Percentiles rank a stretch among this genome's conserved stretches.
Conservation (phyloP, 1,140 invertebrate genomes). For the Pseudomyrmex dendroicus region DNA sequence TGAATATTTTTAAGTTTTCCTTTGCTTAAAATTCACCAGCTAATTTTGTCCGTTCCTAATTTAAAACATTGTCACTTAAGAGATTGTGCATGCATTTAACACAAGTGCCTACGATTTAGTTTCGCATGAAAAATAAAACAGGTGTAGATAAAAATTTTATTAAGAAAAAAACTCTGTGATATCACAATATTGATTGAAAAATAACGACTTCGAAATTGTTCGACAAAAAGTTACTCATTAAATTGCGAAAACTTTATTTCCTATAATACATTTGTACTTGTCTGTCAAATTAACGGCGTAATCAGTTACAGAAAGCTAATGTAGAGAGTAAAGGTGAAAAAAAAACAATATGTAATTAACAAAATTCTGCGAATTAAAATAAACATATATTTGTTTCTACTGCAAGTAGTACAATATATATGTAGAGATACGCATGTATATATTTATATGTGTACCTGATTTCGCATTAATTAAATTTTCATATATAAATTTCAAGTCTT, state of each 20-base stretch:
- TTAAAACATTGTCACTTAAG: constrained; percentile 7
- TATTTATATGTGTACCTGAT: neutral
- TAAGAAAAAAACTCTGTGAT: neutral
- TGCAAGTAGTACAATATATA: constrained; percentile 35
- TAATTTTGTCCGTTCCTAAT: constrained; percentile 17
- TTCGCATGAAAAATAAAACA: constrained; percentile 21
- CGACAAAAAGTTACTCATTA: constrained; percentile 1
- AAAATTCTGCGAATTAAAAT: constrained; percentile 52
- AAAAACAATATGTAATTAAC: neutral
- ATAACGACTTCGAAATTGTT: neutral
- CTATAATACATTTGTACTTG: neutral
- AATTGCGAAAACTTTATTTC: no score
- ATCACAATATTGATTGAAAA: neutral
- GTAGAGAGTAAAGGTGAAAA: neutral
- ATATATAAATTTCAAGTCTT: no score
- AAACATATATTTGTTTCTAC: constrained; percentile 61
- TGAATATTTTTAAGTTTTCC: neutral
- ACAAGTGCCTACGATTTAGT: constrained; percentile 18
- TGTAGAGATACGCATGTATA: constrained; percentile 35
- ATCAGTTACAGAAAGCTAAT: neutral
- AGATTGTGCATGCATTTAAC: constrained; percentile 44
- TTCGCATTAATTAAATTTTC: no score
- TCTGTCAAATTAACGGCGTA: no score
- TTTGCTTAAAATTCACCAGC: neutral
- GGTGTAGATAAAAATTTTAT: constrained; percentile 1